phyloP scores from a whole-genome alignment of 2,888 invertebrate genomes.

The Diplazon laetatorius region DNA sequence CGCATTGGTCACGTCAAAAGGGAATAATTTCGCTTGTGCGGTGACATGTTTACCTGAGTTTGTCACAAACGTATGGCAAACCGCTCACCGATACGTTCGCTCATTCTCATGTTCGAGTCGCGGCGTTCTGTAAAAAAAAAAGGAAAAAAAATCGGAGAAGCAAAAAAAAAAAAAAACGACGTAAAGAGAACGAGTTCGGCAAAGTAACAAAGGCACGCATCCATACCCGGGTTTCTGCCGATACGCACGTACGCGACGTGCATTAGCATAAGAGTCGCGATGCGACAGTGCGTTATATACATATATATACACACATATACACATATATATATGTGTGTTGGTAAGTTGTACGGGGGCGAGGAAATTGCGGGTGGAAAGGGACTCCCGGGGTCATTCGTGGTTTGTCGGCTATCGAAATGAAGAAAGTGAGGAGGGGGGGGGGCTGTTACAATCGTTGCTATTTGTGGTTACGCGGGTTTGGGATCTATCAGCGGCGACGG shows the following conservation, averaged over 20 bases:
- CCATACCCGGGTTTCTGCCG: constrained; percentile 53
- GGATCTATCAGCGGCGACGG: constrained; percentile 54
- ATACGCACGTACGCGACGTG: constrained; percentile 62
- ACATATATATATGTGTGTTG: too few relatives aligned
- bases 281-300: constrained; percentile 35
- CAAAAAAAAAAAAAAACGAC: constrained; percentile 25
- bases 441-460: constrained; percentile 15
- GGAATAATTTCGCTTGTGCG: constrained; percentile 25
- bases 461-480: constrained; percentile 36
- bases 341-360: neutral
- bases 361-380: constrained; percentile 32
- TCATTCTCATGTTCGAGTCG: constrained; percentile 2
- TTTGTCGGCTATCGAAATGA: constrained; percentile 36
- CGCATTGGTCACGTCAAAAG: constrained; percentile 39
- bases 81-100: constrained; percentile 46
- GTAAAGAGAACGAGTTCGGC: constrained; percentile 59
- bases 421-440: constrained; percentile 30
- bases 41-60: constrained; percentile 38
- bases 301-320: too few relatives aligned
- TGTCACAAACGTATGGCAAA: constrained; percentile 22
- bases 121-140: constrained; percentile 3
- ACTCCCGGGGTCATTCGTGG: constrained; percentile 49
- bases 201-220: constrained; percentile 61
- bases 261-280: constrained; percentile 60
- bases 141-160: too few relatives aligned